Evolutionary conservation across 2,797 vertebrate genomes (phyloP).

Genomic region (Cyprinodon diabolis): DNA sequence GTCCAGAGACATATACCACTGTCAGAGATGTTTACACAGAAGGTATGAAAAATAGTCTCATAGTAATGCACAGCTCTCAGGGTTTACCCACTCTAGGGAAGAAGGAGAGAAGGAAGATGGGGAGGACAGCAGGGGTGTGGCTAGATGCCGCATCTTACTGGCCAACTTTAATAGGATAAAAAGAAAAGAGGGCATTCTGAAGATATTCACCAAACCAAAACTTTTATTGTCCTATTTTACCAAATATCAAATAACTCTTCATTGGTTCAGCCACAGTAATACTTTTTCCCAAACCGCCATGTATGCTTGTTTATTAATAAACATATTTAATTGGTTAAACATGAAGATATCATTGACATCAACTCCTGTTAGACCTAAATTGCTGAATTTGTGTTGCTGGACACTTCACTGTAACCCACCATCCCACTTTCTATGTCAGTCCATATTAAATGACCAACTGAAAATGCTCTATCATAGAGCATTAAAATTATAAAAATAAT

Average conservation of each 20-base stretch:
- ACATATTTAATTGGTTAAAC: background rate
- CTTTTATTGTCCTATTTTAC: too few species aligned
- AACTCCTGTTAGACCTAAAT: background rate
- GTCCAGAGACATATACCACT: conserved; percentile 22
- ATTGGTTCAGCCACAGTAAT: background rate
- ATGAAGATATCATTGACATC: background rate
- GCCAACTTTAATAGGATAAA: conserved; percentile 46
- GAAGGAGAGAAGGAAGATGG: conserved; percentile 24
- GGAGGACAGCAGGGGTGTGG: conserved; percentile 41
- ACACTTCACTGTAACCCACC: background rate
- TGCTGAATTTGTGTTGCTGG: background rate
- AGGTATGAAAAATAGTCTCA: conserved; percentile 49
- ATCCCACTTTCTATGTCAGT: background rate
- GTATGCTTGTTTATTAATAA: background rate
- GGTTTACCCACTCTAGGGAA: conserved; percentile 33
- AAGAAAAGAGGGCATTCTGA: conserved; percentile 18
- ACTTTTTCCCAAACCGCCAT: background rate
- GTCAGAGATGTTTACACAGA: conserved; percentile 37
- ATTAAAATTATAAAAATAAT: too few species aligned
- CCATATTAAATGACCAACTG: background rate
- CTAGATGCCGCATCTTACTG: conserved; percentile 63
- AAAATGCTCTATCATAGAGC: background rate
- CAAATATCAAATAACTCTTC: too few species aligned
- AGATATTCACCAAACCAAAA: conserved; percentile 40
- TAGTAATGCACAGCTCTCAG: conserved; percentile 19